phyloP scores from a whole-genome alignment of 2,113 vertebrate species.

The Prochilodus magdalenae region DNA sequence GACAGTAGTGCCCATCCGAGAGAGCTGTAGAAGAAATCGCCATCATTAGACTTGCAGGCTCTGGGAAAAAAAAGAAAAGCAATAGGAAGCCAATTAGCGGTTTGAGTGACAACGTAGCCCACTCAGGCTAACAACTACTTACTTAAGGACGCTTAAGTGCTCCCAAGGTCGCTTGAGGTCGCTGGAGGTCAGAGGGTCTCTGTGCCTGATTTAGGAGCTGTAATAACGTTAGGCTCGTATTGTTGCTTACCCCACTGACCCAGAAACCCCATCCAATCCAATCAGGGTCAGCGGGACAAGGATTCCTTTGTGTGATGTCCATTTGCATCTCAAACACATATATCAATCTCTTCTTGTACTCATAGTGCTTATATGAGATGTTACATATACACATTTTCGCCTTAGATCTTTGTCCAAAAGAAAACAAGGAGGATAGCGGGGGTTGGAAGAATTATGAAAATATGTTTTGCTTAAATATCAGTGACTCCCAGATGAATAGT shows the following conservation, averaged over 20 bases:
- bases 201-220: background rate
- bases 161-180: too few relatives aligned
- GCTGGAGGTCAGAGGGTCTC: conserved; percentile 7
- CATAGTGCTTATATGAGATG: conserved; percentile 48
- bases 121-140: background rate
- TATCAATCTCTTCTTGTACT: conserved; percentile 43
- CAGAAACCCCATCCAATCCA: conserved; percentile 47
- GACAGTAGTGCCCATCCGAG: too few relatives aligned
- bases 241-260: conserved; percentile 38
- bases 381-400: conserved; percentile 44
- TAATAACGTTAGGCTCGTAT: background rate
- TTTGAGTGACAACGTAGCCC: background rate
- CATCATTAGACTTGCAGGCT: too few relatives aligned
- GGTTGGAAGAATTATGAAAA: conserved; percentile 48
- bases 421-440: conserved; percentile 50
- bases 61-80: too few relatives aligned
- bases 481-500: conserved; percentile 52
- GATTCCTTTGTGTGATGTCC: conserved; percentile 47
- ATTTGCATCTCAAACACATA: conserved; percentile 55
- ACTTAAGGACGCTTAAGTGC: too few relatives aligned
- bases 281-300: conserved; percentile 49
- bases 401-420: conserved; percentile 56
- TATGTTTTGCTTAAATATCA: conserved; percentile 55
- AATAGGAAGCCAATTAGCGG: too few relatives aligned
- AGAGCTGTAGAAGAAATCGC: too few relatives aligned